A percentile compares a stretch with the other conserved stretches of the same genome.
Conservation (phyloP, 2,888 invertebrate genomes). For the Serrognathus titanus region DNA sequence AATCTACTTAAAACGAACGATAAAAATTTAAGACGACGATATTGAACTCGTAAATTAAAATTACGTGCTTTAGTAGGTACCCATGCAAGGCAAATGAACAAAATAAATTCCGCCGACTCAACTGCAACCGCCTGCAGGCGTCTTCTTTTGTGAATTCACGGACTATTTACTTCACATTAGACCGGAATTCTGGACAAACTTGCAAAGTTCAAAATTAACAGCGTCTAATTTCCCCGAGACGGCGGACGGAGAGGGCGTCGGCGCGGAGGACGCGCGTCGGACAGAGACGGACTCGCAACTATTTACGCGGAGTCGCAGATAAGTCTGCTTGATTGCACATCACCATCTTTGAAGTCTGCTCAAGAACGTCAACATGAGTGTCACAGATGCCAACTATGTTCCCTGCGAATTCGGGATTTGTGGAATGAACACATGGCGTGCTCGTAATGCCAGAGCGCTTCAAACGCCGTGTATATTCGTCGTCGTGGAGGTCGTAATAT, state of each 20-base stretch:
- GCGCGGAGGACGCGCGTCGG: constrained; percentile 6
- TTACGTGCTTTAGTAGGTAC: too few relatives aligned
- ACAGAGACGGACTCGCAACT: constrained; percentile 12
- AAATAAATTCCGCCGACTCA: too few relatives aligned
- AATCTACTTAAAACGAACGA: too few relatives aligned
- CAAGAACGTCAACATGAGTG: constrained; percentile 35
- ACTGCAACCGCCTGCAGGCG: not conserved
- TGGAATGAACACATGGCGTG: constrained; percentile 38
- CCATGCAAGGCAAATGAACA: too few relatives aligned
- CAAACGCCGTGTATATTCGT: constrained; percentile 32
- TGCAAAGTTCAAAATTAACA: constrained; percentile 15
- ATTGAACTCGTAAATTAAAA: too few relatives aligned
- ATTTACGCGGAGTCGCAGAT: constrained; percentile 24
- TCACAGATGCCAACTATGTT: constrained; percentile 38
- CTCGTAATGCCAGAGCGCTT: constrained; percentile 31
- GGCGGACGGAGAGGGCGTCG: constrained; percentile 3
- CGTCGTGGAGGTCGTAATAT: constrained; percentile 32
- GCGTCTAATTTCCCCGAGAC: constrained; percentile 11
- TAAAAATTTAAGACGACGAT: too few relatives aligned
- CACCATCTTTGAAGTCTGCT: constrained; percentile 29
- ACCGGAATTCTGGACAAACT: constrained; percentile 4
- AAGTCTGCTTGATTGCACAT: constrained; percentile 36
- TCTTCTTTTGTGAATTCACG: not conserved
- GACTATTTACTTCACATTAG: not conserved
- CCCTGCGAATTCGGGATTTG: constrained; percentile 36